Evolutionary conservation across 2,888 invertebrate genomes (phyloP).

Genomic region (Orthonychiurus folsomi): DNA sequence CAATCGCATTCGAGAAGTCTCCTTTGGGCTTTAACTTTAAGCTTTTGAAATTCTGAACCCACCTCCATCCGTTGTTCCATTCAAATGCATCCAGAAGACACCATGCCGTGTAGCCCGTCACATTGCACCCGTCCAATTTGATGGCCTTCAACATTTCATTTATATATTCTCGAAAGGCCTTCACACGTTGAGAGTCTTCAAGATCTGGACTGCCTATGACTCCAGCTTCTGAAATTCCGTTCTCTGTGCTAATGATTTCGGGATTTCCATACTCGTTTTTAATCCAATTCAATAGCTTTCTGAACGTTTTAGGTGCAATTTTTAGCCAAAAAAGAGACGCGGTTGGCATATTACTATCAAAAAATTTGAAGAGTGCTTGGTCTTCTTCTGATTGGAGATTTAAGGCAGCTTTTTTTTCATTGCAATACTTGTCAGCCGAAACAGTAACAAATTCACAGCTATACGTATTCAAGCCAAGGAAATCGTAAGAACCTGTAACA

Average conservation of each 20-base stretch:
- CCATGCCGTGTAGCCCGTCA: not conserved
- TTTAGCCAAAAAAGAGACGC: not conserved
- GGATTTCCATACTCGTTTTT: not conserved
- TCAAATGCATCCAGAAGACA: not conserved
- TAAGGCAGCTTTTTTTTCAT: too few relatives aligned
- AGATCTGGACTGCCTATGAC: not conserved
- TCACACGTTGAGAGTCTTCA: not conserved
- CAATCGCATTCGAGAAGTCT: not conserved
- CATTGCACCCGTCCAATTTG: not conserved
- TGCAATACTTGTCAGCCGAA: not conserved
- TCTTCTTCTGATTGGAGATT: not conserved
- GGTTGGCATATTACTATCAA: not conserved
- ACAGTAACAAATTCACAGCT: not conserved
- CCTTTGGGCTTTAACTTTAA: not conserved
- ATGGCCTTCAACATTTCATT: not conserved
- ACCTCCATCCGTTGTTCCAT: not conserved
- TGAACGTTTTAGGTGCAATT: not conserved
- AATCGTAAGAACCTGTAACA: conserved; percentile 3
- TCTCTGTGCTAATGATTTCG: not conserved
- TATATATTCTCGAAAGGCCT: not conserved
- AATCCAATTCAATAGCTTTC: not conserved
- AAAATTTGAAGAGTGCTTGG: not conserved
- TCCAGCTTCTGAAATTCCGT: too few relatives aligned
- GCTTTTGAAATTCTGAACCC: not conserved
- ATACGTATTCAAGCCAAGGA: not conserved